Base-by-base conservation (phyloP, 2,797 vertebrate genomes). In the Trachops cirrhosus region DNA sequence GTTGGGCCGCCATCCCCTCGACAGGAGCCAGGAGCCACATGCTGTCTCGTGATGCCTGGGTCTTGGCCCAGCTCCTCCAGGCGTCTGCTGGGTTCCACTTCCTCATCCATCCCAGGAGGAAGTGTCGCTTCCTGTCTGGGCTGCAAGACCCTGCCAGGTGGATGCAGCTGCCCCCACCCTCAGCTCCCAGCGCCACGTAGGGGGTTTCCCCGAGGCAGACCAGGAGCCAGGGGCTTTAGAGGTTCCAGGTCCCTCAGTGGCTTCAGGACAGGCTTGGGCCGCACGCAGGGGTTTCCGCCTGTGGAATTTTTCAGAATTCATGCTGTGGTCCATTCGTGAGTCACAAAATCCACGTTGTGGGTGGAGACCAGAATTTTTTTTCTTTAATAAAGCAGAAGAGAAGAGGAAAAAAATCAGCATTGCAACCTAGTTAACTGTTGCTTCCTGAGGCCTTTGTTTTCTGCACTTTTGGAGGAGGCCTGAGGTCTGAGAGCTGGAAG, bases 41-140 rank as follows among this genome's bases (percentile, higher is more conserved):
- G 52, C 50, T 19, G n/a, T 50, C 74, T 70, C 4, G 3, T 39
- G 82, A 90, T 22, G 44, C 52, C 78, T 14, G 0, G 59, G 57
- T 22, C 78, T 39, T 52, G 67, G 86, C 21, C 12, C 6, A 0
- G 52, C 46, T 16, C 41, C 52, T 41, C 75, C 50, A 3, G 18
- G 52, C 10, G 12, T 32, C 71, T 41, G 52, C 10, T 12, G 1
- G n/a, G 34, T 59, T 59, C 84, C 50, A 48, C 86, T 96, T 97
- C 94, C 95, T 79, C 59, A 21, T 86, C 37, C 1, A 0, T 21
- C 62, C 85, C 48, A 7, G 73, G 71, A 92, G 88, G 95, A 85
- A 88, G 94, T 48, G 24, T 14, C 2, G 32, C 82, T 96, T 92
- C 94, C 91, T 3, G 22, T 96, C 86, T 77, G 79, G 74, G 70